Percentiles rank a stretch among this genome's conserved stretches.
These are phyloP conservation scores for Chelonus formosanus DNA, from an alignment of 2,888 invertebrate genomes.

Conservation along the genomic window DNA sequence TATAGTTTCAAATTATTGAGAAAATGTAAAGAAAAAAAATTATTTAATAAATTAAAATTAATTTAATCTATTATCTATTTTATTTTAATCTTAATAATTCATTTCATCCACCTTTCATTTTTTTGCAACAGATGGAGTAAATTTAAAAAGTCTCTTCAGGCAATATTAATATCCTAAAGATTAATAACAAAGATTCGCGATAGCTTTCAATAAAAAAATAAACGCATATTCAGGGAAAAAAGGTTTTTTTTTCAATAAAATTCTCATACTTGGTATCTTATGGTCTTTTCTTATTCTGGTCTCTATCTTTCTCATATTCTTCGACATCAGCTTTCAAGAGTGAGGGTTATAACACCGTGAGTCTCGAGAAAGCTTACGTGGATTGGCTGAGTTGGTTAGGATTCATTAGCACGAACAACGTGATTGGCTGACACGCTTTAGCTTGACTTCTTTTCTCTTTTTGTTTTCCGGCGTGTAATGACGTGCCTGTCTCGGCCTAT, in stretches of 20 bases:
- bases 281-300: no score
- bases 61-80: no score
- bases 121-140: no score
- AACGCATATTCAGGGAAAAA: conserved; percentile 1
- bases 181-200: no score
- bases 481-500: conserved; percentile 44
- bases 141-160: no score
- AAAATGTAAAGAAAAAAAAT: no score
- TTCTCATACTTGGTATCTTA: conserved; percentile 15
- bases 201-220: neutral
- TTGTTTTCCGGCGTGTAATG: conserved; percentile 50
- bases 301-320: conserved; percentile 11
- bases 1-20: no score
- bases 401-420: conserved; percentile 57
- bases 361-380: conserved; percentile 33
- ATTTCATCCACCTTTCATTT: no score
- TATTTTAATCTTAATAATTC: no score
- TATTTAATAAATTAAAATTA: no score
- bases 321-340: conserved; percentile 15
- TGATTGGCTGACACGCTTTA: conserved; percentile 49
- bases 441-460: conserved; percentile 19
- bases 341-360: conserved; percentile 24
- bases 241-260: conserved; percentile 25
- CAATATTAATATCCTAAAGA: no score
- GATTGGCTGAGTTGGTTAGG: conserved; percentile 57